Evolutionary conservation across 1,140 invertebrate genomes (phyloP).

Genomic region (Drosophila tropicalis): DNA sequence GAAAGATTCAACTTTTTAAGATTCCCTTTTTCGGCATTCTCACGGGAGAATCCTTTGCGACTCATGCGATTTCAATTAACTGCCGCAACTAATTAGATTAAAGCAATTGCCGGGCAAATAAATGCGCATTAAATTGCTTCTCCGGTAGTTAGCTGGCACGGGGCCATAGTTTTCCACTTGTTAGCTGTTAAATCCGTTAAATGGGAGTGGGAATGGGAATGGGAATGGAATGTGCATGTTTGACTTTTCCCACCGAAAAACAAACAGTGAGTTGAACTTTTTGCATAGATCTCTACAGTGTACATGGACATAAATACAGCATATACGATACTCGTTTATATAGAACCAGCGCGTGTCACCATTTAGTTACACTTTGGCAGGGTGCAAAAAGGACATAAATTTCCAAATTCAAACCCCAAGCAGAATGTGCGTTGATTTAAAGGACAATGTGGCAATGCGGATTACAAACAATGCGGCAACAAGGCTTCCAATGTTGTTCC

Average conservation of each 20-base stretch:
- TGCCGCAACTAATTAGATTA: constrained; percentile 73
- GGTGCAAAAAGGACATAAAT: constrained; percentile 58
- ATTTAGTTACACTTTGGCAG: constrained; percentile 56
- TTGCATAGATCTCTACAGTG: constrained; percentile 43
- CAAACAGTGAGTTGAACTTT: constrained; percentile 44
- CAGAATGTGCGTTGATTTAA: constrained; percentile 63
- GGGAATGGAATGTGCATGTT: constrained; percentile 43
- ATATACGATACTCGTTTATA: background rate
- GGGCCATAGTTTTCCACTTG: constrained; percentile 65
- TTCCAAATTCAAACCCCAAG: constrained; percentile 38
- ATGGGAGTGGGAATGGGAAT: background rate
- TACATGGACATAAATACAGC: background rate
- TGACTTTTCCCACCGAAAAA: constrained; percentile 49
- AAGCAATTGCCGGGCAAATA: constrained; percentile 55
- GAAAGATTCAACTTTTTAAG: background rate
- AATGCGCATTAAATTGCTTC: constrained; percentile 54
- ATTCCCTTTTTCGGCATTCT: constrained; percentile 21
- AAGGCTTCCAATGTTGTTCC: constrained; percentile 39
- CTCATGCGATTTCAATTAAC: constrained; percentile 78
- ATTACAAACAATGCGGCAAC: constrained; percentile 59
- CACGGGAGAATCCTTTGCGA: constrained; percentile 19
- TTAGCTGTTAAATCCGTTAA: constrained; percentile 18
- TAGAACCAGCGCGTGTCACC: constrained; percentile 49
- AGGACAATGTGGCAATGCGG: constrained; percentile 68
- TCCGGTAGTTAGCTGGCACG: constrained; percentile 44